Base-by-base conservation (phyloP, 2,888 invertebrate genomes). In the Drosophila neotestacea region DNA sequence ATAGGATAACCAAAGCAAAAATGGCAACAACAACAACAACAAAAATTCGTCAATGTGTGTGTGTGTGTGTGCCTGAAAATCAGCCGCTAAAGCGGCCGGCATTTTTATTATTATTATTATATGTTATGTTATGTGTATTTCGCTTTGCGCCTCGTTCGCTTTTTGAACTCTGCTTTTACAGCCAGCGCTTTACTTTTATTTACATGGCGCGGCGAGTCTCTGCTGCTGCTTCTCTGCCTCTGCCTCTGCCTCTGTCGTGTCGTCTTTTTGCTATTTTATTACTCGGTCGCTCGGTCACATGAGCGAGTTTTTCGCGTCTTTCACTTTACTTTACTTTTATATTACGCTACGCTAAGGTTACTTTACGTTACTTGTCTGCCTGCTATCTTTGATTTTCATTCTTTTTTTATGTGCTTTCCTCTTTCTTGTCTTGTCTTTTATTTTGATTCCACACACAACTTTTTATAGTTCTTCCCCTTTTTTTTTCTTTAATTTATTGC, bases 271-370 rank as follows among this genome's bases (percentile, higher is more conserved):
- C 81, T 77, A 81, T 89, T 81, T 89, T 89, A 88, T 85, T 88
- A 83, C 81, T 90, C 90, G 81, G 83, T 86, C 79, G 79, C 79
- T 85, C 77, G 88, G 90, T 89, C 88, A 88, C 79, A 89, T 88
- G 88, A 88, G 71, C 51, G 34, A 50, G 63, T 48, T 75, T 78
- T 65, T 68, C 66, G 64, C 70, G 70, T 67, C 78, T 79, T 72
- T 73, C 52, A 70, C 70, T 78, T 75, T 80, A 66, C 67, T 60
- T 78, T 67, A 50, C 62, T 69, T 85, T 70, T 65, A 63, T 70
- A 61, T 52, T 73, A 58, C 66, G 68, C 47, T 27, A 50, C 41
- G 63, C 39, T 51, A 59, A 39, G 34, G 36, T 47, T 70, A 66
- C 60, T 47, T 77, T 62, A 55, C 56, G 22, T 22, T 22, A 22